These are phyloP conservation scores for Thumatha senex DNA, from an alignment of 2,888 invertebrate genomes.

Conservation along the genomic window DNA sequence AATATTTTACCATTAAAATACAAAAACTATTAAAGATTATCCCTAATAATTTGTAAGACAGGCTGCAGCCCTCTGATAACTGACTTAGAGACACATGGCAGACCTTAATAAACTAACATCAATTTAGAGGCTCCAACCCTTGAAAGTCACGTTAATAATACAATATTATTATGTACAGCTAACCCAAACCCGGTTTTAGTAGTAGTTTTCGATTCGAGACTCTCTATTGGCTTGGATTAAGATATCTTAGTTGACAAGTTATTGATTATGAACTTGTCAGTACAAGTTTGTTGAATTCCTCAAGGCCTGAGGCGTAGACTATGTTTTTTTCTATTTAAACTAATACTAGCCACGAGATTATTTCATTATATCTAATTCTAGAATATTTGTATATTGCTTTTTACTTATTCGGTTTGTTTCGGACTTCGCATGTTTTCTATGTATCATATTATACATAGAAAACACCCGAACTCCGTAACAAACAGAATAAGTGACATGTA, in stretches of 20 bases:
- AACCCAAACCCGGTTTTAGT: slow-evolving; percentile 32
- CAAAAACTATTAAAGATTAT: slow-evolving; percentile 17
- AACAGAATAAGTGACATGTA: no score
- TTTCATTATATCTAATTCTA: no score
- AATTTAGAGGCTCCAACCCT: slow-evolving; percentile 13
- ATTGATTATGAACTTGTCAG: slow-evolving; percentile 40
- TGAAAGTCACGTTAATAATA: slow-evolving; percentile 35
- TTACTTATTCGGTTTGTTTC: no score
- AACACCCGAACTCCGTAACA: no score
- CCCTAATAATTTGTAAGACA: slow-evolving; percentile 36
- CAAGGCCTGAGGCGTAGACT: slow-evolving; percentile 24
- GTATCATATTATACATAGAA: no score
- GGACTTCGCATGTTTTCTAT: no score
- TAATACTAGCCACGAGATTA: not conserved
- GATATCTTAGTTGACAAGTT: slow-evolving; percentile 25
- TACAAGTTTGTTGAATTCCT: slow-evolving; percentile 25
- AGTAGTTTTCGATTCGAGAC: slow-evolving; percentile 29
- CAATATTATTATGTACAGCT: slow-evolving; percentile 27
- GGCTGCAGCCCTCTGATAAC: slow-evolving; percentile 37
- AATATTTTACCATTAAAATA: slow-evolving; percentile 19
- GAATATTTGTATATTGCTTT: no score
- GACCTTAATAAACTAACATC: not conserved
- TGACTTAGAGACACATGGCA: slow-evolving; percentile 26
- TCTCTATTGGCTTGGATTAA: slow-evolving; percentile 32
- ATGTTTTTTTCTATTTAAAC: slow-evolving; percentile 14